Percentiles rank a stretch among this genome's conserved stretches.
Conservation (phyloP, 2,113 vertebrate species). For the Heterotilapia buettikoferi region DNA sequence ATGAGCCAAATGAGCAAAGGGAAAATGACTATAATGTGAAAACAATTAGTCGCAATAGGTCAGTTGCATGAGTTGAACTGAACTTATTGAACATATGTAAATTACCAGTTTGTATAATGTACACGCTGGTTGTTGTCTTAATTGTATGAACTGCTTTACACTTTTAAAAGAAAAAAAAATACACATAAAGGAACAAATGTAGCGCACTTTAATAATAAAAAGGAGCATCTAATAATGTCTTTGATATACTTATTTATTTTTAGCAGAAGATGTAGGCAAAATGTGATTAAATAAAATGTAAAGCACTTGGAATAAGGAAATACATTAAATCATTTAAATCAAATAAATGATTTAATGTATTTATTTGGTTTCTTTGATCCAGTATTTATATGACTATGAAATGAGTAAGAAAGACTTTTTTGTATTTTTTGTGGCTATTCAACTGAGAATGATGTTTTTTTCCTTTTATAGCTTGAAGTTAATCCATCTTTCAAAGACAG, state of each 20-base stretch:
- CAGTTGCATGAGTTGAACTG: background rate
- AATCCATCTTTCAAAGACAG: background rate
- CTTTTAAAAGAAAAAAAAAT: background rate
- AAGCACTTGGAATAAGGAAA: background rate
- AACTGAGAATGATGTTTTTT: background rate
- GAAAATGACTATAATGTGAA: background rate
- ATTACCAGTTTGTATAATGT: background rate
- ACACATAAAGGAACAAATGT: background rate
- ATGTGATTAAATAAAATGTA: background rate
- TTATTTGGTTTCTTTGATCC: background rate
- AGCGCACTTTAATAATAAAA: background rate
- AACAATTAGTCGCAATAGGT: background rate
- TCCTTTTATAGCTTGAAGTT: background rate
- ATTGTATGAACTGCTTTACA: background rate
- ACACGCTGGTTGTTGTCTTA: background rate
- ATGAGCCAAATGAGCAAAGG: background rate
- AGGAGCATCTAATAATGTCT: background rate
- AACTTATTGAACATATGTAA: background rate
- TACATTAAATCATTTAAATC: background rate
- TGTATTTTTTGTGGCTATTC: background rate
- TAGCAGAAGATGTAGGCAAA: background rate
- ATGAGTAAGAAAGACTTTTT: background rate
- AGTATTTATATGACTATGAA: background rate
- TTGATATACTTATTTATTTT: background rate
- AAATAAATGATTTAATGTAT: too few species aligned